A percentile compares a stretch with the other conserved stretches of the same genome.
phyloP scores from a whole-genome alignment of 2,888 invertebrate genomes.

The Lepidonotus clava region DNA sequence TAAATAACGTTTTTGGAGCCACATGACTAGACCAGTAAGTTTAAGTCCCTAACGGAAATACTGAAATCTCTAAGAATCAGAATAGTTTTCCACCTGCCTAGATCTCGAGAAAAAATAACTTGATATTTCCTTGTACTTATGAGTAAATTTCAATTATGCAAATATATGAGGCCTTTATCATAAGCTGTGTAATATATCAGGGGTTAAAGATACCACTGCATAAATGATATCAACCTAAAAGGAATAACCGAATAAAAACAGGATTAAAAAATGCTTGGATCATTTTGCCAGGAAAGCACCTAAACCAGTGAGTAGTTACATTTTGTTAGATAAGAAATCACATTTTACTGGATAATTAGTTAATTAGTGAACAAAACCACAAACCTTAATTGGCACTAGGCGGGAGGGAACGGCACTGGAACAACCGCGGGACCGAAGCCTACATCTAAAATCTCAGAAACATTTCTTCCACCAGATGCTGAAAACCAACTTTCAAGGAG shows the following conservation, averaged over 20 bases:
- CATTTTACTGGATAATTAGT: constrained; percentile 23
- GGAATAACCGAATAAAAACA: background rate
- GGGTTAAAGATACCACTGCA: too few species aligned
- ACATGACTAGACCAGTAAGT: too few species aligned
- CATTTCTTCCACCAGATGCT: background rate
- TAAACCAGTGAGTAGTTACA: background rate
- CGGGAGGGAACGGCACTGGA: background rate
- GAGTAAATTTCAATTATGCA: too few species aligned
- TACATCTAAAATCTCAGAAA: background rate
- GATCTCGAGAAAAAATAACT: background rate
- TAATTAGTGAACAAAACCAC: constrained; percentile 48
- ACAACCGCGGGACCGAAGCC: background rate
- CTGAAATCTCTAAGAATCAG: background rate
- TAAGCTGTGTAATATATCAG: too few species aligned
- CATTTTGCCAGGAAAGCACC: constrained; percentile 1
- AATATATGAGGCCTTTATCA: too few species aligned
- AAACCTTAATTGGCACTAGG: constrained; percentile 33
- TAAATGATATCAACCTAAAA: too few species aligned
- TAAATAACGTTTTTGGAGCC: too few species aligned
- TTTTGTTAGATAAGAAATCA: constrained; percentile 20
- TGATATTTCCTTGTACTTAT: too few species aligned
- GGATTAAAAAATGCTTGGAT: too few species aligned
- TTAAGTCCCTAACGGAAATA: too few species aligned
- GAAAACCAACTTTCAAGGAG: background rate
- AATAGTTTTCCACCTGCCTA: background rate